Evolutionary conservation across 2,113 vertebrate species (phyloP), one percentile per base, ranked within the genome.

Genomic region (Pollachius pollachius): DNA sequence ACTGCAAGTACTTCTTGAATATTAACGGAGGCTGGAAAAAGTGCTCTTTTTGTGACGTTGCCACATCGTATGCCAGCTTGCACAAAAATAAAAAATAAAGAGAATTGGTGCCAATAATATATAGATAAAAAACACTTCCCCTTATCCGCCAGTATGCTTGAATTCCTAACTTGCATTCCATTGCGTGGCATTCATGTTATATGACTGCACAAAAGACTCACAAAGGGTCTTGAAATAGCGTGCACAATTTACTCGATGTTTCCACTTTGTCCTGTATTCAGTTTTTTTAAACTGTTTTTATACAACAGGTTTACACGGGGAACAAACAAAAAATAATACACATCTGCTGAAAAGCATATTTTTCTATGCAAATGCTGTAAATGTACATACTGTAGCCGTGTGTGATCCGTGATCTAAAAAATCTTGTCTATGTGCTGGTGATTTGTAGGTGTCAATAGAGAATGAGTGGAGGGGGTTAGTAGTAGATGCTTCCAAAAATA

Each of bases 301-400:
- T 91, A 91, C 80, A 85, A 89, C 85, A 79, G 83, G 87, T 90
- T 91, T 88, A 90, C 87, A 86, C 86, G 76, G 62, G 23, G 25
- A 23, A 34, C 5, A 63, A 8, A 63, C n/a, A 63, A 15, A 63
- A 54, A 30, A 71, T 56, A 74, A 75, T 84, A 89, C 85, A 85
- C 80, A 88, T 90, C 85, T 92, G 86, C 89, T 87, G 87, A 90
- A 85, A 90, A 87, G 89, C 79, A 80, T 89, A 90, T 91, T 93
- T 90, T 92, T 91, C 91, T 92, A 92, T 92, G 89, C 90, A 92
- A 92, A 81, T 89, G 89, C 87, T 91, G 87, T 92, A 89, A 81
- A 75, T 87, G 87, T 88, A 88, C 83, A 88, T 85, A 82, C 75
- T 90, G 85, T 88, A 88, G 87, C 85, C 80, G 75, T 85, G 83